These are phyloP conservation scores for Cantharis rustica DNA, from an alignment of 2,888 invertebrate genomes.

Conservation along the genomic window DNA sequence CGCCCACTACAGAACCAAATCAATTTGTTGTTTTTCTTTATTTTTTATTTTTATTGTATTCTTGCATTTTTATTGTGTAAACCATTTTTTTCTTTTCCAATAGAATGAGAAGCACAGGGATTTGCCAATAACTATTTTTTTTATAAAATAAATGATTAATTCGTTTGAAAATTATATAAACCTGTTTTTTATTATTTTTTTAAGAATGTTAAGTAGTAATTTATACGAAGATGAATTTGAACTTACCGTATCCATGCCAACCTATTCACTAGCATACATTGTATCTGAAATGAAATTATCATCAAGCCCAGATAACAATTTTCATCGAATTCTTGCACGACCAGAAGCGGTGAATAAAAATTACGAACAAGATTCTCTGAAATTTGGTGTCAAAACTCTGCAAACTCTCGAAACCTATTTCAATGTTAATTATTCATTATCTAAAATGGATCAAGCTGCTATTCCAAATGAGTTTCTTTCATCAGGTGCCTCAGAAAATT, in stretches of 20 bases:
- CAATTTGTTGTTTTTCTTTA: no score
- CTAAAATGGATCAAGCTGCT: not conserved
- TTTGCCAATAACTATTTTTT: no score
- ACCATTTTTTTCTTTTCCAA: no score
- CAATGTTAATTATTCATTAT: not conserved
- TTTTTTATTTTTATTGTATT: no score
- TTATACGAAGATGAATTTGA: not conserved
- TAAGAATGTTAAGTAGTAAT: not conserved
- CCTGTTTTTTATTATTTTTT: no score
- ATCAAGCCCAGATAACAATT: slow-evolving; percentile 49
- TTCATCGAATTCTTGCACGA: slow-evolving; percentile 66
- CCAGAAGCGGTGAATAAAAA: slow-evolving; percentile 71
- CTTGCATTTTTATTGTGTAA: no score
- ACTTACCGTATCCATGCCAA: slow-evolving; percentile 66
- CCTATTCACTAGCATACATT: slow-evolving; percentile 81
- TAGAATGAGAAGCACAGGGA: no score
- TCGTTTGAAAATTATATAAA: no score
- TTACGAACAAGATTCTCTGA: slow-evolving; percentile 13
- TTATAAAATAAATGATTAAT: no score
- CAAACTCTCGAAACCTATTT: not conserved
- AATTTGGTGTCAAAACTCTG: slow-evolving; percentile 12
- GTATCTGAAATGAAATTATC: slow-evolving; percentile 72
- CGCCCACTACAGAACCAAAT: no score
- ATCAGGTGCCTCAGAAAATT: slow-evolving; percentile 1
- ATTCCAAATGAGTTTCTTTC: not conserved